These are phyloP conservation scores for Drosophila buzzatii DNA, from an alignment of 2,888 invertebrate genomes.

Conservation along the genomic window DNA sequence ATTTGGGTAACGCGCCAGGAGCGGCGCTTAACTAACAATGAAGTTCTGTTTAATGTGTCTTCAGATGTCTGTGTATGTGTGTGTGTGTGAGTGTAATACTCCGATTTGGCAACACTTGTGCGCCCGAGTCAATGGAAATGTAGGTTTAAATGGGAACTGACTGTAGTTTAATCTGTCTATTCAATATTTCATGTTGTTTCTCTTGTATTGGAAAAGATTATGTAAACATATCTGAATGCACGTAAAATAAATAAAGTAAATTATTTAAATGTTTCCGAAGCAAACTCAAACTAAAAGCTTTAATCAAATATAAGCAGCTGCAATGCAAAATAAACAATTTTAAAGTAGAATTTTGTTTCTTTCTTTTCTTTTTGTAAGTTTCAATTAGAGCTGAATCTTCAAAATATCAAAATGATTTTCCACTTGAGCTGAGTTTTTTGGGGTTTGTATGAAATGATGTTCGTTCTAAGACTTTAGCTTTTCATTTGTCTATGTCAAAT, in stretches of 20 bases:
- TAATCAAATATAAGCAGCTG: slow-evolving; percentile 22
- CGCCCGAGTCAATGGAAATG: slow-evolving; percentile 47
- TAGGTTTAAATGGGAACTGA: slow-evolving; percentile 40
- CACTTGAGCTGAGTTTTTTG: slow-evolving; percentile 12
- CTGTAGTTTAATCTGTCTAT: slow-evolving; percentile 31
- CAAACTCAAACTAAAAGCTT: slow-evolving; percentile 10
- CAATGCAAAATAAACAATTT: slow-evolving; percentile 8
- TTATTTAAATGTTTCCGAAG: slow-evolving; percentile 7
- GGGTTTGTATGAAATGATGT: slow-evolving; percentile 1
- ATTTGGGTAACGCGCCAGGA: slow-evolving; percentile 31
- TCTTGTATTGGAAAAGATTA: slow-evolving; percentile 18
- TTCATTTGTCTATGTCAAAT: background rate
- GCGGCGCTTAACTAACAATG: slow-evolving; percentile 48
- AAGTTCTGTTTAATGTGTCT: slow-evolving; percentile 12
- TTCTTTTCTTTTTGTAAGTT: background rate
- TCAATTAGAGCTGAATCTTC: slow-evolving; percentile 21
- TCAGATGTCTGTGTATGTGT: slow-evolving; percentile 10
- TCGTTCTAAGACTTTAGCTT: background rate
- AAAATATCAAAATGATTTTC: slow-evolving; percentile 41
- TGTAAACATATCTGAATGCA: slow-evolving; percentile 31
- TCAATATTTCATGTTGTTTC: slow-evolving; percentile 29
- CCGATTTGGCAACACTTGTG: slow-evolving; percentile 15
- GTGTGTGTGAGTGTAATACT: slow-evolving; percentile 22
- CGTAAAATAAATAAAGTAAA: slow-evolving; percentile 7
- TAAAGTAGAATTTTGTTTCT: background rate